These are phyloP conservation scores for Channallabes apus DNA, from an alignment of 2,797 vertebrate genomes.

Conservation along the genomic window DNA sequence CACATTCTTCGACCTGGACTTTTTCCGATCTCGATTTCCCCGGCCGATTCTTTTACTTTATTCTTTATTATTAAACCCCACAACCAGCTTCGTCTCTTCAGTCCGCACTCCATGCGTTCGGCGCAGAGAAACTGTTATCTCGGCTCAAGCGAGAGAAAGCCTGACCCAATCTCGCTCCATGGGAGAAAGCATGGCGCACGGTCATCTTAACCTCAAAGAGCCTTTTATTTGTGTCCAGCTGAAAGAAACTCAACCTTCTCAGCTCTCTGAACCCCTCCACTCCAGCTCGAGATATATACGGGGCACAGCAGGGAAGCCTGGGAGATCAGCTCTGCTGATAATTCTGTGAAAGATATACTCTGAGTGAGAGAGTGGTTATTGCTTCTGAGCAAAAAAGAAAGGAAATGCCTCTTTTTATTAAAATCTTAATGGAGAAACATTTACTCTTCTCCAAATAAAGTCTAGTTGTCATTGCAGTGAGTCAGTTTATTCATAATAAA, in stretches of 20 bases:
- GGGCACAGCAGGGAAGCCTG: background rate
- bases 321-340: background rate
- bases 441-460: background rate
- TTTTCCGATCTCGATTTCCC: background rate
- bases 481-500: background rate
- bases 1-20: background rate
- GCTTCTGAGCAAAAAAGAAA: background rate
- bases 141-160: background rate
- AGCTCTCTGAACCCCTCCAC: background rate
- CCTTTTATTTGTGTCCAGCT: constrained; percentile 15
- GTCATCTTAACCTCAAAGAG: constrained; percentile 17
- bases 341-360: background rate
- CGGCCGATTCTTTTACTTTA: background rate
- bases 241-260: background rate
- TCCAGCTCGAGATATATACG: background rate
- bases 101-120: background rate
- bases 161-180: background rate
- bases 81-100: background rate
- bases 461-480: no score
- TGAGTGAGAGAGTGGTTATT: background rate
- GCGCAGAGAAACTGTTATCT: background rate
- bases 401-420: background rate
- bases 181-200: background rate
- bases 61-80: constrained; percentile 1
- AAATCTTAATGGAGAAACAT: background rate